A percentile compares a stretch with the other conserved stretches of the same genome.
These are phyloP conservation scores for Podarcis muralis DNA, from an alignment of 2,113 vertebrate species.

Conservation along the genomic window DNA sequence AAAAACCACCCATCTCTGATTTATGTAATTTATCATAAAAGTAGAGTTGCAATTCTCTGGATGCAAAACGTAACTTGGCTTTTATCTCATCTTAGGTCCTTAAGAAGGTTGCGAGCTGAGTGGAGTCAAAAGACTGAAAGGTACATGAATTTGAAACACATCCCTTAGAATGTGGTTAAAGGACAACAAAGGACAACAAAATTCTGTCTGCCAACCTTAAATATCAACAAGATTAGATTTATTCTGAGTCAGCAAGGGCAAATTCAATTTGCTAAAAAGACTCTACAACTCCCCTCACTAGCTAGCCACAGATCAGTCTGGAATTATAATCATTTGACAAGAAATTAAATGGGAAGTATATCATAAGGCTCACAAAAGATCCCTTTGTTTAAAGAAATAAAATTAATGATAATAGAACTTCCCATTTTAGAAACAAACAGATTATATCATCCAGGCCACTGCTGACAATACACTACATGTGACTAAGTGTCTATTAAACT, in stretches of 20 bases:
- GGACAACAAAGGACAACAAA: not conserved
- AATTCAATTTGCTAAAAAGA: constrained; percentile 51
- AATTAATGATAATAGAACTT: constrained; percentile 9
- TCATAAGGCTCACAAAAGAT: constrained; percentile 16
- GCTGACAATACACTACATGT: constrained; percentile 9
- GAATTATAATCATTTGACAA: not conserved
- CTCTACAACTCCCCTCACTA: constrained; percentile 38
- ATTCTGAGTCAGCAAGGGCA: constrained; percentile 42
- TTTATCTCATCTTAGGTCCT: not conserved
- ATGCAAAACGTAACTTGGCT: not conserved
- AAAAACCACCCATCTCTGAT: not conserved
- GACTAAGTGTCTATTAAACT: not conserved
- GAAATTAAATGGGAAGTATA: not conserved
- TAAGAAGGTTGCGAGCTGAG: not conserved
- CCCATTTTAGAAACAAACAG: not conserved
- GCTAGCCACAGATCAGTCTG: constrained; percentile 48
- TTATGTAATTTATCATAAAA: not conserved
- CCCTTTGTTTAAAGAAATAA: constrained; percentile 31
- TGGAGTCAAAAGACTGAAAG: not conserved
- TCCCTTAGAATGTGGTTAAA: not conserved
- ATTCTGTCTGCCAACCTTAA: constrained; percentile 1
- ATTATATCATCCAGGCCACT: constrained; percentile 40
- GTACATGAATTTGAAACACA: not conserved
- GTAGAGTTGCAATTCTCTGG: not conserved
- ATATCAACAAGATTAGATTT: constrained; percentile 47